A percentile compares a stretch with the other conserved stretches of the same genome.
Evolutionary conservation across 2,113 vertebrate species (phyloP).

Genomic region (Asarcornis scutulata): DNA sequence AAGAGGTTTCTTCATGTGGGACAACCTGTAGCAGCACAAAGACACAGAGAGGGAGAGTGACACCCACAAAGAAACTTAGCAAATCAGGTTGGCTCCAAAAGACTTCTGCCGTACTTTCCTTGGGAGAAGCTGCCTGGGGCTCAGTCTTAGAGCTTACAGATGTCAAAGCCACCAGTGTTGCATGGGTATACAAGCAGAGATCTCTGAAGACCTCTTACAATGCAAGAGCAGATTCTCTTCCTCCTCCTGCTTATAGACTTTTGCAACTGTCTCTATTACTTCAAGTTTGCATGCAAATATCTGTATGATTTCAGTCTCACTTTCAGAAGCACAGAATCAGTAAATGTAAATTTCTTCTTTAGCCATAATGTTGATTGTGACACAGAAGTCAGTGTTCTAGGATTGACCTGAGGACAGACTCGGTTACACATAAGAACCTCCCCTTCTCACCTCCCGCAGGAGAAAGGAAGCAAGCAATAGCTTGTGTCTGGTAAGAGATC

Average conservation of each 20-base stretch:
- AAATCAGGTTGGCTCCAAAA: background rate
- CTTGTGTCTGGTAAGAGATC: background rate
- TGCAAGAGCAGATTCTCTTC: background rate
- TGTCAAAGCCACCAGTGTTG: background rate
- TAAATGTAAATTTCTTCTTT: background rate
- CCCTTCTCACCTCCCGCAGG: background rate
- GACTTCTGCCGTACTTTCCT: background rate
- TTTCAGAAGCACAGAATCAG: background rate
- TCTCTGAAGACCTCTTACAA: background rate
- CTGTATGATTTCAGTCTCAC: background rate
- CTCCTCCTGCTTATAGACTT: background rate
- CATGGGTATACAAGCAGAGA: background rate
- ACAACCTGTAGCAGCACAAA: background rate
- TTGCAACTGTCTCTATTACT: background rate
- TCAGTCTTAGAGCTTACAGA: background rate
- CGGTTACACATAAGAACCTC: background rate
- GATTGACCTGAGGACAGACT: background rate
- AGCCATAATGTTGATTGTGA: background rate
- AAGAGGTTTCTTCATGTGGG: background rate
- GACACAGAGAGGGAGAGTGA: background rate
- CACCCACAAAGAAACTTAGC: background rate
- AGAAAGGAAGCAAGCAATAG: background rate
- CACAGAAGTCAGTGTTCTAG: background rate
- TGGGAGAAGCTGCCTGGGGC: background rate
- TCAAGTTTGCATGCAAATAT: background rate